A percentile compares a stretch with the other conserved stretches of the same genome.
phyloP scores from a whole-genome alignment of 2,113 vertebrate genomes.

The Lampris megalopsis region DNA sequence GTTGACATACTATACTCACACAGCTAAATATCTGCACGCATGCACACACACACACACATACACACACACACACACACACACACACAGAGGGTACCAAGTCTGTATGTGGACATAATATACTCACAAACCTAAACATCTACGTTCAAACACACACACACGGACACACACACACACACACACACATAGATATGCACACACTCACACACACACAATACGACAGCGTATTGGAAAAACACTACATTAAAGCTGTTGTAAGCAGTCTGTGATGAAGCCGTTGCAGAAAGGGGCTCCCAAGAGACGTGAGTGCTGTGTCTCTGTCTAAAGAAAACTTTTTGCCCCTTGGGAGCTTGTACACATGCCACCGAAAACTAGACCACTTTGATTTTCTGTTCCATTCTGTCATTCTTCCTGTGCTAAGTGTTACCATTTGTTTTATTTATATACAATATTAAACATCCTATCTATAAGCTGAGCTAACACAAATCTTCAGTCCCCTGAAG shows the following conservation, averaged over 20 bases:
- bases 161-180: too few species aligned
- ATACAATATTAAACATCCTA: background rate
- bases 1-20: too few species aligned
- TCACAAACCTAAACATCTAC: too few species aligned
- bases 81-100: background rate
- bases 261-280: slow-evolving; percentile 37
- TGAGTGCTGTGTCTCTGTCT: background rate
- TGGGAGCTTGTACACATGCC: background rate
- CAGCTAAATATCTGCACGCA: too few species aligned
- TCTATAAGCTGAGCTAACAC: background rate
- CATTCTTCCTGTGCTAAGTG: slow-evolving; percentile 1
- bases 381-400: background rate
- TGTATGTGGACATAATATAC: background rate
- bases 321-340: background rate
- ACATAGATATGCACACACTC: too few species aligned
- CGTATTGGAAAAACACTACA: background rate
- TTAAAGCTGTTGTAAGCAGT: background rate
- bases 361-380: background rate
- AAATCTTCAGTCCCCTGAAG: too few species aligned
- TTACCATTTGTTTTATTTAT: background rate
- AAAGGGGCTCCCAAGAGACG: slow-evolving; percentile 23
- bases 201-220: too few species aligned
- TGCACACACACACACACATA: background rate
- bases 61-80: background rate
- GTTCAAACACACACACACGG: too few species aligned